Percentiles rank a stretch among this genome's conserved stretches.
Evolutionary conservation across 2,113 vertebrate genomes (phyloP).

Genomic region (Strix uralensis): DNA sequence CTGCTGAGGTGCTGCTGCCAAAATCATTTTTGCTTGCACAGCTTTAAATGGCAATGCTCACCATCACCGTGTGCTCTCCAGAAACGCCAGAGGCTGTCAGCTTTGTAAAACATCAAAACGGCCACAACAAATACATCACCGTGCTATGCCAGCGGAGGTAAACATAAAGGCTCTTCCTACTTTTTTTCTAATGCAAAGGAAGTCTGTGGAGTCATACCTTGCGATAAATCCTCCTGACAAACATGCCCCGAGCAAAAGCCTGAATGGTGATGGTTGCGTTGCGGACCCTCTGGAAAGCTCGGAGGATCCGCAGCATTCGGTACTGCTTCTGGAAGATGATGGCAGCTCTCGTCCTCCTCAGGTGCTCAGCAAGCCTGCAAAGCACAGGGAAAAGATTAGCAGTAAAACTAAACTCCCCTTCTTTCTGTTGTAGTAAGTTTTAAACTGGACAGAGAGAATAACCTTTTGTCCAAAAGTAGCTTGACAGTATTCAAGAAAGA

Average conservation of each 20-base stretch:
- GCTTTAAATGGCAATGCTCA: background rate
- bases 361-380: conserved; percentile 77
- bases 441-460: background rate
- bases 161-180: background rate
- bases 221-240: conserved; percentile 80
- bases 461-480: background rate
- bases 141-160: background rate
- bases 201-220: conserved; percentile 71
- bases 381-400: background rate
- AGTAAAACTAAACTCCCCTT: background rate
- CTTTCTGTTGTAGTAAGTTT: background rate
- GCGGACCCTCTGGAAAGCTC: conserved; percentile 70
- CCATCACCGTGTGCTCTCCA: accelerated
- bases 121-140: accelerated
- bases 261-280: conserved; percentile 82
- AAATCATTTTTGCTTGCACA: background rate
- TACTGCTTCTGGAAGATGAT: conserved; percentile 87
- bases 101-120: background rate
- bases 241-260: conserved; percentile 86
- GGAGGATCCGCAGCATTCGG: conserved; percentile 81
- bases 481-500: background rate
- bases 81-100: background rate
- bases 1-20: background rate
- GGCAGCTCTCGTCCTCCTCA: conserved; percentile 82
- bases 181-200: background rate